Conservation (phyloP, 1,140 invertebrate species). For the Leucophenga varia region DNA sequence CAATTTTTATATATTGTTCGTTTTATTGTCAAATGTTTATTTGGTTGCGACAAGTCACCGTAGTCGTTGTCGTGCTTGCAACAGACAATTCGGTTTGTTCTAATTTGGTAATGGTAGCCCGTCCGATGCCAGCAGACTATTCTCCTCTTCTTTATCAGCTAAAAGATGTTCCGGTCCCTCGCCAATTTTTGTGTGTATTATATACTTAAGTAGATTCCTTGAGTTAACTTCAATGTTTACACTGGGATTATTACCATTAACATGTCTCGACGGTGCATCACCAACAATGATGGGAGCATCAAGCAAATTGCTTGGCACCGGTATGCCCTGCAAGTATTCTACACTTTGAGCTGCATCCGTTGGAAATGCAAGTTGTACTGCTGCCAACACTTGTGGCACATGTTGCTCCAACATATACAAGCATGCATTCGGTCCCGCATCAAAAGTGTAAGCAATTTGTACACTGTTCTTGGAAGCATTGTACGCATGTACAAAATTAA, state of each 20-base stretch:
- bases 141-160: conserved; percentile 47
- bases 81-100: too few species aligned
- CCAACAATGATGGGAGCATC: conserved; percentile 1
- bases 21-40: too few species aligned
- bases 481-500: conserved; percentile 79
- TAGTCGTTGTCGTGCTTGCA: too few species aligned
- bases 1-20: too few species aligned
- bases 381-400: conserved; percentile 66
- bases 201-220: conserved; percentile 71
- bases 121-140: conserved; percentile 62
- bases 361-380: conserved; percentile 75
- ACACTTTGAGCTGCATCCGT: conserved; percentile 53
- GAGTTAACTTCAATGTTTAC: conserved; percentile 29
- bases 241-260: conserved; percentile 8
- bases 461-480: conserved; percentile 66
- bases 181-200: conserved; percentile 81
- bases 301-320: conserved; percentile 14
- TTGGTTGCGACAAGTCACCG: too few species aligned
- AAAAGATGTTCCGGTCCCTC: conserved; percentile 64
- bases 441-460: conserved; percentile 92
- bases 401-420: conserved; percentile 80
- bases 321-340: conserved; percentile 64
- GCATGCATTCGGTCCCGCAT: conserved; percentile 96
- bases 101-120: conserved; percentile 55
- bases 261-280: conserved; percentile 3